A percentile compares a stretch with the other conserved stretches of the same genome.
Evolutionary conservation across 92 coral and sea anemone genomes (phyloP).

Genomic region (Isaurus tuberculatus): DNA sequence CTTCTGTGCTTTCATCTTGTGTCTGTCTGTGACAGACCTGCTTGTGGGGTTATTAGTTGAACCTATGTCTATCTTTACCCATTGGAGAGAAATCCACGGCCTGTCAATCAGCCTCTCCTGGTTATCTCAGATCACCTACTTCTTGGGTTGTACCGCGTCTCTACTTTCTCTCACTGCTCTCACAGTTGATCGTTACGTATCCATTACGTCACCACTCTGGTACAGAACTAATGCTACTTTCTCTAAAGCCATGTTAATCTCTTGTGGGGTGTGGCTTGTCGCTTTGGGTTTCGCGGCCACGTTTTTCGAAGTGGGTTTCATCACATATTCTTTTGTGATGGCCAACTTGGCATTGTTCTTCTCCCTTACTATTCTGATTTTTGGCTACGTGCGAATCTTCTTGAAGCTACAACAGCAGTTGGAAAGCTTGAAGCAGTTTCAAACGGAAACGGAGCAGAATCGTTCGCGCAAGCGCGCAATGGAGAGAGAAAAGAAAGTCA

Average conservation of each 20-base stretch:
- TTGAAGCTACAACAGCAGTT: constrained; percentile 42
- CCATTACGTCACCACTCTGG: constrained; percentile 82
- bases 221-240: constrained; percentile 77
- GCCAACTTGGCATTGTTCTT: constrained; percentile 63
- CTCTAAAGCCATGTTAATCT: constrained; percentile 56
- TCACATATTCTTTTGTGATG: constrained; percentile 82
- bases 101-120: constrained; percentile 53
- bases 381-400: constrained; percentile 62
- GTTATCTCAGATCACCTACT: constrained; percentile 85
- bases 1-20: constrained; percentile 44
- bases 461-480: constrained; percentile 52
- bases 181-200: constrained; percentile 81
- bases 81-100: constrained; percentile 26
- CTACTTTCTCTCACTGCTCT: constrained; percentile 78
- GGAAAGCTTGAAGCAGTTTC: constrained; percentile 34
- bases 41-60: constrained; percentile 40
- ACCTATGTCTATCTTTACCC: constrained; percentile 32
- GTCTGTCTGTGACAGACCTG: constrained; percentile 38
- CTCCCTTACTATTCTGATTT: constrained; percentile 57
- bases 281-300: constrained; percentile 64
- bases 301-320: constrained; percentile 81
- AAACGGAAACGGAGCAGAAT: constrained; percentile 40
- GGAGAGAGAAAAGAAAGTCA: constrained; percentile 60
- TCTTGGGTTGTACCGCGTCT: constrained; percentile 87
- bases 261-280: constrained; percentile 58